Evolutionary conservation across 2,888 invertebrate genomes (phyloP).

Genomic region (Ochropleura leucogaster): DNA sequence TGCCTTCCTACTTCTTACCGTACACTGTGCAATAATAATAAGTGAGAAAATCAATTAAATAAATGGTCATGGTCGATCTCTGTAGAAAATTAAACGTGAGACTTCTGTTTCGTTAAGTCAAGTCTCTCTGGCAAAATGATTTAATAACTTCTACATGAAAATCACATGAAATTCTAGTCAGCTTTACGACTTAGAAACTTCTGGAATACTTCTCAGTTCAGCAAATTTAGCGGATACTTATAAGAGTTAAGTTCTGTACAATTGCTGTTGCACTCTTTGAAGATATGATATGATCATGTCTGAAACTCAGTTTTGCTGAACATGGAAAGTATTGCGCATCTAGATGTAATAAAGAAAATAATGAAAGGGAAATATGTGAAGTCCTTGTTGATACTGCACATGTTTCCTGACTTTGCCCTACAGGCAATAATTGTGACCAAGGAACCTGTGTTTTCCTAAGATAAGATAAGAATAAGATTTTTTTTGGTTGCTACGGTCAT

Average conservation of each 20-base stretch:
- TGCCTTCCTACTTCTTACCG: conserved; percentile 68
- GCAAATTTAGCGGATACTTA: background rate
- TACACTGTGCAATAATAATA: conserved; percentile 74
- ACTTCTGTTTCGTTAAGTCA: background rate
- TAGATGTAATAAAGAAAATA: conserved; percentile 24
- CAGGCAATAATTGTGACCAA: background rate
- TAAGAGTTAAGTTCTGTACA: conserved; percentile 8
- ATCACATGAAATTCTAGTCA: conserved; percentile 53
- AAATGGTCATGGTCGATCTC: conserved; percentile 20
- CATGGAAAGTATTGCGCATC: conserved; percentile 1
- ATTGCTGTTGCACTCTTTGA: background rate
- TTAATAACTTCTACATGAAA: conserved; percentile 34
- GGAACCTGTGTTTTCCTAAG: background rate
- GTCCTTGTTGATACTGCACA: conserved; percentile 52
- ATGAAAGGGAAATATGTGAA: conserved; percentile 22
- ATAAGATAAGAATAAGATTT: too few species aligned
- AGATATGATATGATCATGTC: background rate
- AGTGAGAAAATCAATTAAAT: conserved; percentile 66
- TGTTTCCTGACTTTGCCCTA: background rate
- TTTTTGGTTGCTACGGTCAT: background rate
- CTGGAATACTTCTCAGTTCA: conserved; percentile 10
- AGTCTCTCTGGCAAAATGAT: conserved; percentile 1
- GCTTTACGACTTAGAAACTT: conserved; percentile 6
- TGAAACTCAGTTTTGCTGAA: conserved; percentile 28
- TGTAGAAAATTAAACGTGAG: conserved; percentile 25